Conservation (phyloP, 2,797 vertebrate species). For the Pangasius larnaudii region DNA sequence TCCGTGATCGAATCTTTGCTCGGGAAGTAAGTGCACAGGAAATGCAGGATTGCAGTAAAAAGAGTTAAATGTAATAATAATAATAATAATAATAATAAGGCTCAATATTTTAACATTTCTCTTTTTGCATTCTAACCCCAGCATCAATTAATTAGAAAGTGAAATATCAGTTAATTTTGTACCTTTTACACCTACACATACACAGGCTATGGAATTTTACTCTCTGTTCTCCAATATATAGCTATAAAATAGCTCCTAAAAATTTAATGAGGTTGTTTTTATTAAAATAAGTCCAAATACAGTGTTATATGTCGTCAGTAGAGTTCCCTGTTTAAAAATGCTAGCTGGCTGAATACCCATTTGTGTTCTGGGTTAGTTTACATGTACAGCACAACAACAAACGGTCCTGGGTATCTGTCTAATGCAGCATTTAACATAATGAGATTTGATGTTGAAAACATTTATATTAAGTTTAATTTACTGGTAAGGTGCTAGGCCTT, state of each 20-base stretch:
- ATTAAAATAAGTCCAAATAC: background rate
- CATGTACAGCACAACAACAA: background rate
- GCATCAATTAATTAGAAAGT: background rate
- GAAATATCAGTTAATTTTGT: background rate
- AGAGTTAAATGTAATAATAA: background rate
- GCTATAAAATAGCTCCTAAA: background rate
- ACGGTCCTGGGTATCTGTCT: background rate
- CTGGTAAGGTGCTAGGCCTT: background rate
- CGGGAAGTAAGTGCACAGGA: constrained; percentile 87
- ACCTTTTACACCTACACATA: background rate
- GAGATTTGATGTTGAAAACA: background rate
- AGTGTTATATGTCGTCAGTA: background rate
- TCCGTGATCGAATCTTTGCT: constrained; percentile 98
- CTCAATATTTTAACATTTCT: too few species aligned
- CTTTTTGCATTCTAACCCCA: background rate
- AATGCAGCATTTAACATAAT: background rate
- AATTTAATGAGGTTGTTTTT: background rate
- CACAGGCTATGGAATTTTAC: background rate
- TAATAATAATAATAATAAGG: background rate
- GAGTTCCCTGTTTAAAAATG: background rate
- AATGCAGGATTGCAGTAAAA: background rate
- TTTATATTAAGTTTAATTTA: background rate
- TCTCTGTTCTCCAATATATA: background rate
- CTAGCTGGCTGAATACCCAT: background rate
- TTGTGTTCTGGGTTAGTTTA: background rate